Percentiles rank a stretch among this genome's conserved stretches.
Evolutionary conservation across 2,113 vertebrate genomes (phyloP).

Genomic region (Hydropotes inermis): DNA sequence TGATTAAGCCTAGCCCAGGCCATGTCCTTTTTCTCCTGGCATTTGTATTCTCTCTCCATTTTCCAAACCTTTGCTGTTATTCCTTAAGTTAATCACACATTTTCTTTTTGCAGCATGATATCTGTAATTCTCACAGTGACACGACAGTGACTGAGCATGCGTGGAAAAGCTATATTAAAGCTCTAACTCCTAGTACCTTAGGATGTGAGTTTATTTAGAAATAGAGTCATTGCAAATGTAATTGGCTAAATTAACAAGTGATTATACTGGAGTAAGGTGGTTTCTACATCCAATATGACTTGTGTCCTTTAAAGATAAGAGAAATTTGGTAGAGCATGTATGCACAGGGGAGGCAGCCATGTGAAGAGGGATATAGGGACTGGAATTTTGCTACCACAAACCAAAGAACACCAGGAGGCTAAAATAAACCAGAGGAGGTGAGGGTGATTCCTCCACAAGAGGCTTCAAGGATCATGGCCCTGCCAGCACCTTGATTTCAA

Average conservation of each 20-base stretch:
- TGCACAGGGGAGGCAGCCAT: not conserved
- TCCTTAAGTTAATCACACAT: not conserved
- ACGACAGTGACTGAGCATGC: not conserved
- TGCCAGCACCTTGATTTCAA: not conserved
- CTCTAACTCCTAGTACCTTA: not conserved
- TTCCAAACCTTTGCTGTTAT: conserved; percentile 28
- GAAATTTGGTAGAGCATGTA: not conserved
- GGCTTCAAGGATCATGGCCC: not conserved
- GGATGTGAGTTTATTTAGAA: not conserved
- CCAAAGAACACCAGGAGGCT: not conserved
- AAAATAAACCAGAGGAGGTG: not conserved
- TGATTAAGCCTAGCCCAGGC: conserved; percentile 12
- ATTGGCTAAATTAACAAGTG: not conserved
- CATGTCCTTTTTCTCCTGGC: conserved; percentile 53
- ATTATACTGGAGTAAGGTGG: not conserved
- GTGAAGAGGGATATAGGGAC: not conserved
- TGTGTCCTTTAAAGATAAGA: not conserved
- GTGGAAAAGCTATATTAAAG: not conserved
- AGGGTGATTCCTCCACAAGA: not conserved
- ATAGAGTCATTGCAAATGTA: not conserved
- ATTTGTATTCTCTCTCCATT: not conserved
- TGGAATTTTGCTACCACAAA: not conserved
- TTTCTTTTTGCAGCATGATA: not conserved
- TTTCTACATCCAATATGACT: not conserved
- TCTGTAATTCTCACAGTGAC: not conserved